Evolutionary conservation across 2,113 vertebrate genomes (phyloP), one percentile per base, ranked within the genome.

Genomic region (Rattus rattus): DNA sequence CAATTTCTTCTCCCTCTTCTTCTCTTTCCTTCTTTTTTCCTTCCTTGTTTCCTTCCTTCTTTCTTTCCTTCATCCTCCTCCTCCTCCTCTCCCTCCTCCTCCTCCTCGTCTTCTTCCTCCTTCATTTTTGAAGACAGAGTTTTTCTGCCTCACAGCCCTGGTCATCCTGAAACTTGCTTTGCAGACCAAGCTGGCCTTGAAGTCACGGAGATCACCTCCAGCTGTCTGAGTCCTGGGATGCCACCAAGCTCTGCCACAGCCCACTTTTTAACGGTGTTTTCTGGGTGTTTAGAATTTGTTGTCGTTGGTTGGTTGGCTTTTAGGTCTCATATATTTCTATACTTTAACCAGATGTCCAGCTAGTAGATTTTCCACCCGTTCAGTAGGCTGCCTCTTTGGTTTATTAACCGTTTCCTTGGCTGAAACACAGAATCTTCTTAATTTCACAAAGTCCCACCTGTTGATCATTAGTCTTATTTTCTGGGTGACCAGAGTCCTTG

Each of bases 1-100:
- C 28, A 33, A 6, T 69, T 54, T 49, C 47, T 54, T 54, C 30
- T 77, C 47, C 49, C 49, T 80, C 7, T 1, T 36, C 79, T 22
- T 12, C 17, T 8, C 43, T 26, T 7, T 43, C 26, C 12, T 26
- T 54, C 73, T 26, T 77, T 3, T 5, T 49, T 26, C 10, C 36
- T 2, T 24, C 28, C 73, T 26, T 77, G 4, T 5, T 49, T 26
- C 10, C 43, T 2, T 24, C 13, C 24, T 22, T 76, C 3, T 8
- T 76, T 12, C 12, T 47, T 52, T 17, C 5, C 2, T 13, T 0
- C 26, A 6, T 13, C 6, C 1, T 5, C 52, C 52, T 9, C 52
- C 7, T 28, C 4, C 2, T 47, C 19, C 47, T 30, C 19, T 16
- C 30, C 16, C 3, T 19, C 4, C 14, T 30, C 3, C 14, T 79